Conservation (phyloP, 2,113 vertebrate species). For the Elephantulus edwardii region DNA sequence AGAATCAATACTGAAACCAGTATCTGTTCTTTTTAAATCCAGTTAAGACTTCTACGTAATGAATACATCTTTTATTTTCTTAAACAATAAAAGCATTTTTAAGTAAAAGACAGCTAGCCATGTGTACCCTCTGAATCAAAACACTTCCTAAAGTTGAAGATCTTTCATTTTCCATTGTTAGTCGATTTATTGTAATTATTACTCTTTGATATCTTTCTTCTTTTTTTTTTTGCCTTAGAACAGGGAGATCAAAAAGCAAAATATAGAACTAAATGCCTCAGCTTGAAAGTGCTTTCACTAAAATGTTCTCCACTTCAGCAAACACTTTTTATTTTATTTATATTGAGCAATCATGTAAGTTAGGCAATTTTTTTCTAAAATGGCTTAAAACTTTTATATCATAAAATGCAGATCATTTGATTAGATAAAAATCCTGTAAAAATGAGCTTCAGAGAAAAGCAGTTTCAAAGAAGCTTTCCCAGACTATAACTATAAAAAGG, state of each 20-base stretch:
- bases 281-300: constrained; percentile 47
- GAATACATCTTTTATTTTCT: neutral
- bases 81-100: neutral
- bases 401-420: constrained; percentile 39
- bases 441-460: constrained; percentile 35
- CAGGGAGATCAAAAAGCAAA: constrained; percentile 39
- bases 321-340: constrained; percentile 48
- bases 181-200: neutral
- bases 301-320: constrained; percentile 39
- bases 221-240: constrained; percentile 40
- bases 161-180: constrained; percentile 2
- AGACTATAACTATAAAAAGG: constrained; percentile 63
- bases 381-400: constrained; percentile 61
- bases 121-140: neutral
- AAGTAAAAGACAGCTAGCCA: constrained; percentile 32
- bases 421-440: constrained; percentile 42
- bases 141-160: constrained; percentile 25
- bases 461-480: constrained; percentile 57
- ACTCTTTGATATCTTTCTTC: constrained; percentile 28
- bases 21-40: neutral
- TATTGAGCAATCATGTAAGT: constrained; percentile 55
- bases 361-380: constrained; percentile 51
- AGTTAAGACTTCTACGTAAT: neutral
- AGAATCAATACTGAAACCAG: neutral
- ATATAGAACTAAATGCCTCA: constrained; percentile 46